Evolutionary conservation across 2,113 vertebrate genomes (phyloP).

Genomic region (Tricholaema leucomelas): DNA sequence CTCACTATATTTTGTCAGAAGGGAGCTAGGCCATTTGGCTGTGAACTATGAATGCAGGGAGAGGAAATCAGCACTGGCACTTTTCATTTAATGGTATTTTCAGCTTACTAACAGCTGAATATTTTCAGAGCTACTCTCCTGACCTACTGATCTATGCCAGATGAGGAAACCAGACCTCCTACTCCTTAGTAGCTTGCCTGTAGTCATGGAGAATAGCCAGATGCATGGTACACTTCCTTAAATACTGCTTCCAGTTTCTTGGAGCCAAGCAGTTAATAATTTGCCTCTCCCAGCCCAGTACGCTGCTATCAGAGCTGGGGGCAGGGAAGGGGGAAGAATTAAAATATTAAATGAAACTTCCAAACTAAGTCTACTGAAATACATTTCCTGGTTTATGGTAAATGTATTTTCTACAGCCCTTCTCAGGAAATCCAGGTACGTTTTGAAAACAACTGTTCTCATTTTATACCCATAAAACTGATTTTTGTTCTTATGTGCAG

Average conservation of each 20-base stretch:
- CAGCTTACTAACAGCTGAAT: background rate
- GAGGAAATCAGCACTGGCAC: background rate
- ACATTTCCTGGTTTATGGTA: background rate
- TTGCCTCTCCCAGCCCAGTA: background rate
- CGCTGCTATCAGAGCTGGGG: accelerated
- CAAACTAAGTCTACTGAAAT: background rate
- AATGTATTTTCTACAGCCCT: background rate
- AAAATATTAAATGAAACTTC: background rate
- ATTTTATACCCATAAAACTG: background rate
- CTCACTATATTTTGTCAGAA: background rate
- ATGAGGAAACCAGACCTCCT: background rate
- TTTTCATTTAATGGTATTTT: background rate
- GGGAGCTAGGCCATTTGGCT: background rate
- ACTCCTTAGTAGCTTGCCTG: background rate
- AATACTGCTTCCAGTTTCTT: accelerated
- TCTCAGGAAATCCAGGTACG: accelerated
- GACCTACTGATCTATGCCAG: background rate
- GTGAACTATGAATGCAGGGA: background rate
- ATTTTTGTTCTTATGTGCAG: background rate
- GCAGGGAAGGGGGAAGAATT: background rate
- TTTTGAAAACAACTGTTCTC: background rate
- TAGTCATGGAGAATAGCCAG: background rate
- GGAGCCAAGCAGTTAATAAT: background rate
- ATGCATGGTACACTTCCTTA: accelerated
- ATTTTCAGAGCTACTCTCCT: background rate